phyloP scores from a whole-genome alignment of 2,113 vertebrate genomes.

The Hydrochoerus hydrochaeris region DNA sequence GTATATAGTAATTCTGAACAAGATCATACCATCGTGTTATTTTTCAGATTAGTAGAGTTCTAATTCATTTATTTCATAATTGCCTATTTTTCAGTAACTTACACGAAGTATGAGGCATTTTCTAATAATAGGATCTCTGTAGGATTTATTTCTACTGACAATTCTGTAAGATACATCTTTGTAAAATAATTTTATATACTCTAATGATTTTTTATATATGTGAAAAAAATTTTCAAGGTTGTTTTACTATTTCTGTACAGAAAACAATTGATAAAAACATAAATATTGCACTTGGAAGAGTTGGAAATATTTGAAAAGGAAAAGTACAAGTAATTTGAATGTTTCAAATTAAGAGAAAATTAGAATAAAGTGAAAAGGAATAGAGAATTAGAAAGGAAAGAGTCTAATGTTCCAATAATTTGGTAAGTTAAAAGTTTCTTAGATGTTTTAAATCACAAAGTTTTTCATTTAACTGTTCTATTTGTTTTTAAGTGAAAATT shows the following conservation, averaged over 20 bases:
- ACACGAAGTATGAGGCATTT: not conserved
- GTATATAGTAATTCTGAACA: not conserved
- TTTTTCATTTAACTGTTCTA: not conserved
- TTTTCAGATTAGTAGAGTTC: not conserved
- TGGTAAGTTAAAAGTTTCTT: not conserved
- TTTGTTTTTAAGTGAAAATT: constrained; percentile 14
- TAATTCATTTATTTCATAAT: not conserved
- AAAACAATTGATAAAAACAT: not conserved
- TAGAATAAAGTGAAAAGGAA: not conserved
- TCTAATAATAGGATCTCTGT: not conserved
- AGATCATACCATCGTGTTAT: not conserved
- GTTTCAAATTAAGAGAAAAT: not conserved
- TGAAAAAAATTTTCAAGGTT: not conserved
- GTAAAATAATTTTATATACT: not conserved
- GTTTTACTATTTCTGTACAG: not conserved
- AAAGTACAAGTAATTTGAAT: not conserved
- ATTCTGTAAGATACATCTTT: not conserved
- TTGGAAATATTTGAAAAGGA: not conserved
- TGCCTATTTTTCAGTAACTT: not conserved
- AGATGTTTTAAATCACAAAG: not conserved
- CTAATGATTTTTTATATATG: not conserved
- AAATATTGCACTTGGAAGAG: not conserved
- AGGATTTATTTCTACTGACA: not conserved
- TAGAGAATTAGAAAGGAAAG: not conserved
- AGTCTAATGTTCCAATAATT: not conserved